phyloP scores from a whole-genome alignment of 2,113 vertebrate species.

The Pelecanoides urinatrix region DNA sequence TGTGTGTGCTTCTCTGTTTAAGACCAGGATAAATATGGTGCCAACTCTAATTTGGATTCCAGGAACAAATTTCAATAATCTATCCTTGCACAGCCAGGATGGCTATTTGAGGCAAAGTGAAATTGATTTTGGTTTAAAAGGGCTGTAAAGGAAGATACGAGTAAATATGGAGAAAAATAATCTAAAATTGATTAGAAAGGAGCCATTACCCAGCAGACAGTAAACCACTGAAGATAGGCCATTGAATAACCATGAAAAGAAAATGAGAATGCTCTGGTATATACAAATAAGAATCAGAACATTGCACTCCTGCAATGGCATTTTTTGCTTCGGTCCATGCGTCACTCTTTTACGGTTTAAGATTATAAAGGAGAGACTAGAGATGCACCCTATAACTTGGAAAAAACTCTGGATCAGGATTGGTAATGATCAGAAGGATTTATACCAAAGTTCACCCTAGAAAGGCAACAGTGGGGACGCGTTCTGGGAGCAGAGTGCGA shows the following conservation, averaged over 20 bases:
- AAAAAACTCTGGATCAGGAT: background rate
- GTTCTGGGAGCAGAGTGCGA: background rate
- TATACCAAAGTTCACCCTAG: background rate
- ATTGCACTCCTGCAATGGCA: background rate
- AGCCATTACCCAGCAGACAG: conserved; percentile 7
- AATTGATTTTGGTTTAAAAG: conserved; percentile 30
- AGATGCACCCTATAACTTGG: background rate
- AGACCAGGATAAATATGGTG: background rate
- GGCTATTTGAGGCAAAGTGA: background rate
- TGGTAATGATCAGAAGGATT: background rate
- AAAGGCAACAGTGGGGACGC: background rate
- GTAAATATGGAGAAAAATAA: conserved; percentile 15
- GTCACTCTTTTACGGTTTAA: background rate
- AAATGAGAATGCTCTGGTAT: background rate
- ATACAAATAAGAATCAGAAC: background rate
- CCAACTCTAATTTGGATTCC: background rate
- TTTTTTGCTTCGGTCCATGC: background rate
- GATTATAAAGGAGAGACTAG: background rate
- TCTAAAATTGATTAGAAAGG: conserved; percentile 25
- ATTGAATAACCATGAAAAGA: conserved; percentile 2
- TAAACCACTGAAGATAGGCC: background rate
- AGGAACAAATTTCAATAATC: background rate
- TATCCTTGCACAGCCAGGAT: background rate
- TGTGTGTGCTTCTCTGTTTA: background rate
- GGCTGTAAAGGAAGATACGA: background rate